phyloP scores from a whole-genome alignment of 2,797 vertebrate species.

The Gymnodraco acuticeps region DNA sequence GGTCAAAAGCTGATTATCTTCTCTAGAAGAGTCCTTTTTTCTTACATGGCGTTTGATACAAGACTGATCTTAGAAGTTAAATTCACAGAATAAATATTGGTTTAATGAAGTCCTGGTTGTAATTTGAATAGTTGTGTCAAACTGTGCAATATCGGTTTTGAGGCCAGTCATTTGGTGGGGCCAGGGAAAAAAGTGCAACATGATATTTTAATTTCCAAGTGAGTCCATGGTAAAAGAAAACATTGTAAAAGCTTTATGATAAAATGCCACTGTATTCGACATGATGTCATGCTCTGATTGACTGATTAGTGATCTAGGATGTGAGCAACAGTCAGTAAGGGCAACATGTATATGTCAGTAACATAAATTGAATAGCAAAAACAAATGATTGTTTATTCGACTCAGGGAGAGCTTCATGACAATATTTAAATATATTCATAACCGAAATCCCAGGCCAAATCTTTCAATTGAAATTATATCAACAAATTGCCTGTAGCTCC shows the following conservation, averaged over 20 bases:
- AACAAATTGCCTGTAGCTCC: neutral
- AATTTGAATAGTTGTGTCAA: constrained; percentile 1
- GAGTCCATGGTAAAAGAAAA: neutral
- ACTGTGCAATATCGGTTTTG: neutral
- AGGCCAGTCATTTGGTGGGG: neutral
- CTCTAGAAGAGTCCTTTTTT: constrained; percentile 2
- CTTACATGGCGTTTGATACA: neutral
- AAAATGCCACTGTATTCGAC: neutral
- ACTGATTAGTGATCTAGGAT: neutral
- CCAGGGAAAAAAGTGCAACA: neutral
- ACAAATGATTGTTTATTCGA: neutral
- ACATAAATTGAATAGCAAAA: neutral
- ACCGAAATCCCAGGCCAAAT: neutral
- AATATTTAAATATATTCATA: neutral
- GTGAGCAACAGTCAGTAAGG: neutral
- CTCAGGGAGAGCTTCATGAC: neutral
- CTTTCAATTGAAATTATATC: neutral
- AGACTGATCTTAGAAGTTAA: neutral
- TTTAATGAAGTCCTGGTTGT: neutral
- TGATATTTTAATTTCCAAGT: neutral
- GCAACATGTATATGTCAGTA: neutral
- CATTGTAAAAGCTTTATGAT: neutral
- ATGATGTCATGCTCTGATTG: neutral
- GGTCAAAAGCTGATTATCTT: constrained; percentile 31
- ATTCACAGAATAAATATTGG: neutral